Percentiles rank a stretch among this genome's conserved stretches.
Evolutionary conservation across 2,888 invertebrate genomes (phyloP).

Genomic region (Tenthredo livida): DNA sequence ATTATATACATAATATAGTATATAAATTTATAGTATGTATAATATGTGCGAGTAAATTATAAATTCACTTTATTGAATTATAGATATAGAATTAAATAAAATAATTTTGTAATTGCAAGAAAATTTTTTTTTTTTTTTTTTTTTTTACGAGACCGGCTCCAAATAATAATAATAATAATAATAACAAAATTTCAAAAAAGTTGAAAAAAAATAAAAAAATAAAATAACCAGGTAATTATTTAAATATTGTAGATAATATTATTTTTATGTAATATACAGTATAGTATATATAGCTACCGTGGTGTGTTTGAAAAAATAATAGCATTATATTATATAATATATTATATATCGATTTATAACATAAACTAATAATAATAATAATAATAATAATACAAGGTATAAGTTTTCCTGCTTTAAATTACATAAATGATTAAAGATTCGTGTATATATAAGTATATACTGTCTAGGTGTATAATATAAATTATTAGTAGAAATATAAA

Average conservation of each 20-base stretch:
- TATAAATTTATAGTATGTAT: too few species aligned
- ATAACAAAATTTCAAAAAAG: neutral
- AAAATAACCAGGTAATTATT: too few species aligned
- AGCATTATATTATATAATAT: neutral
- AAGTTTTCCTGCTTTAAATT: constrained; percentile 7
- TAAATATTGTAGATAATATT: too few species aligned
- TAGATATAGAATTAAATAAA: neutral
- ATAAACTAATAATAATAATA: neutral
- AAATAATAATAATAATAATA: constrained; percentile 12
- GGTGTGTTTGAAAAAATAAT: too few species aligned
- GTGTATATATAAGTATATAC: neutral
- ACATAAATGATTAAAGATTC: neutral
- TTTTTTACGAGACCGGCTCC: constrained; percentile 43
- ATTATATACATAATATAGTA: too few species aligned
- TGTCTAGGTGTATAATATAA: constrained; percentile 4
- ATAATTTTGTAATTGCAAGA: neutral
- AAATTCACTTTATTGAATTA: neutral
- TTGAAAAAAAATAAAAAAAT: neutral
- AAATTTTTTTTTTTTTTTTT: neutral
- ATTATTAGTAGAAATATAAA: constrained; percentile 38
- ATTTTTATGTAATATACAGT: neutral
- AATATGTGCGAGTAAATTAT: too few species aligned
- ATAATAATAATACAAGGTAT: neutral
- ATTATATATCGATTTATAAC: neutral
- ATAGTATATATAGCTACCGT: too few species aligned